These are phyloP conservation scores for Callorhinus ursinus DNA, from an alignment of 2,113 vertebrate genomes.

Conservation along the genomic window DNA sequence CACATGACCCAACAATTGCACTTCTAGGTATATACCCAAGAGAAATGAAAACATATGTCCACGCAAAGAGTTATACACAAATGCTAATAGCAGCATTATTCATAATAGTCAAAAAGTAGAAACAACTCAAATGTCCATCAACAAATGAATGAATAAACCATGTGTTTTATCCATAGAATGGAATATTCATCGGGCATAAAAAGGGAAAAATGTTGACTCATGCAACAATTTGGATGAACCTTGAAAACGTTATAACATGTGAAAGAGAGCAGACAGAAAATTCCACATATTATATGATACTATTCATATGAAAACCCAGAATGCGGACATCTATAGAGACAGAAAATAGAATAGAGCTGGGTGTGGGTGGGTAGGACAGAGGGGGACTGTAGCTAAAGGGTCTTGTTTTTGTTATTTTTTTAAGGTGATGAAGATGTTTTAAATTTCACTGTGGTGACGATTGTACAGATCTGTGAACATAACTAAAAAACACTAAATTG, in stretches of 20 bases:
- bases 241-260: neutral
- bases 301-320: neutral
- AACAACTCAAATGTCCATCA: neutral
- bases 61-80: neutral
- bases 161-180: neutral
- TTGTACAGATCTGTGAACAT: neutral
- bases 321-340: neutral
- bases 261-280: neutral
- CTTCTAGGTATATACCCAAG: neutral
- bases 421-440: neutral
- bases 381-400: neutral
- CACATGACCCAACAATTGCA: neutral
- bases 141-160: neutral
- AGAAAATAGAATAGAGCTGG: neutral
- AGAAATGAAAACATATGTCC: neutral
- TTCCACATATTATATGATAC: neutral
- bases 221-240: neutral
- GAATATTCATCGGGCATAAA: neutral
- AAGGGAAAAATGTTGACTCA: neutral
- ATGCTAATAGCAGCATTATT: neutral
- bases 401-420: neutral
- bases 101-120: neutral
- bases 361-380: no score
- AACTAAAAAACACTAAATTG: neutral
- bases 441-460: neutral